Evolutionary conservation across 2,888 invertebrate genomes (phyloP).

Genomic region (Plebejus argus): DNA sequence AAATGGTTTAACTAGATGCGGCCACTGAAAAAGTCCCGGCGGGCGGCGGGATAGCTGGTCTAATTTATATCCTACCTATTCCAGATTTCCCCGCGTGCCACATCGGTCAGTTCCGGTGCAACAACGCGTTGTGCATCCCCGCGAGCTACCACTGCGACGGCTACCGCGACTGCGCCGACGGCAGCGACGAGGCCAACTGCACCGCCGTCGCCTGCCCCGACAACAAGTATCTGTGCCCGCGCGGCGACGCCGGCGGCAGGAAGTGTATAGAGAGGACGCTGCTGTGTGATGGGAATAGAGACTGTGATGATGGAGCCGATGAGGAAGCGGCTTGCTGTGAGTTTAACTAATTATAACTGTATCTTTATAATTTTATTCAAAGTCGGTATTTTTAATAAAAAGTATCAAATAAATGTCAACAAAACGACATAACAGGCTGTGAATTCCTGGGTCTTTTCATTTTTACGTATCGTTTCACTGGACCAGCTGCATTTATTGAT

Average conservation of each 20-base stretch:
- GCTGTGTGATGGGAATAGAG: conserved; percentile 94
- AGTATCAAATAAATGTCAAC: too few relatives aligned
- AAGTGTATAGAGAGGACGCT: conserved; percentile 94
- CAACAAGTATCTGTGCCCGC: conserved; percentile 94
- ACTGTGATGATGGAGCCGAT: conserved; percentile 95
- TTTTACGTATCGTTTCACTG: too few relatives aligned
- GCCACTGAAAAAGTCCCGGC: too few relatives aligned
- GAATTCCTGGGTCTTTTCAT: too few relatives aligned
- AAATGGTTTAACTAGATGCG: too few relatives aligned
- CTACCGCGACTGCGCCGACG: conserved; percentile 95
- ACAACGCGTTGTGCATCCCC: conserved; percentile 96
- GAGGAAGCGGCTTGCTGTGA: conserved; percentile 94
- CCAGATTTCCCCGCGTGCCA: conserved; percentile 94
- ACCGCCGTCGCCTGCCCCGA: conserved; percentile 93
- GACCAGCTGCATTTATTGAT: too few relatives aligned
- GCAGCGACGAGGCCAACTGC: conserved; percentile 94
- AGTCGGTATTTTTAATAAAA: too few relatives aligned
- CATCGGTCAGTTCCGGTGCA: conserved; percentile 95
- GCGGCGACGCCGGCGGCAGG: conserved; percentile 85
- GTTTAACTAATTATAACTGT: conserved; percentile 48
- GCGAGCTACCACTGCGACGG: conserved; percentile 92
- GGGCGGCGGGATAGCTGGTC: too few relatives aligned
- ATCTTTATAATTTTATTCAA: too few relatives aligned
- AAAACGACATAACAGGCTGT: too few relatives aligned
- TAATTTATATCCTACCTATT: neutral